These are phyloP conservation scores for Caenorhabditis macrosperma DNA, from an alignment of 2,888 invertebrate species.

Conservation along the genomic window DNA sequence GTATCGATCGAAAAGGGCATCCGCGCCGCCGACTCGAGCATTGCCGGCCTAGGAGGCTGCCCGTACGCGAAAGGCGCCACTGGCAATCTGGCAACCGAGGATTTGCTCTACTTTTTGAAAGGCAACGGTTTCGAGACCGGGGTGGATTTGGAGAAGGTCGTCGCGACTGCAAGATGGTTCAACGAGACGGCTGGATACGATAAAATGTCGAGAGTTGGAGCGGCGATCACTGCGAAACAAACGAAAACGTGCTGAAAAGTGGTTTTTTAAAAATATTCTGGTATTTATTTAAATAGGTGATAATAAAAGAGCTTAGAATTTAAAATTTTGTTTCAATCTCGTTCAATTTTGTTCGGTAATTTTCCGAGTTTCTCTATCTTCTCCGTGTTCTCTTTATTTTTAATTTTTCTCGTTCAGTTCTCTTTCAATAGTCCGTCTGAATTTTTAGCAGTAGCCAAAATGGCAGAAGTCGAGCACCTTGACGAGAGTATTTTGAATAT, in stretches of 20 bases:
- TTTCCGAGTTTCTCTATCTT: no score
- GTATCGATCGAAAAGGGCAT: constrained; percentile 86
- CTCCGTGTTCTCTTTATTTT: no score
- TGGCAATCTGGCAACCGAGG: constrained; percentile 98
- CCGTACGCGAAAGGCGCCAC: constrained; percentile 95
- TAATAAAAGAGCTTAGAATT: not conserved
- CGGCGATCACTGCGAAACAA: constrained; percentile 39
- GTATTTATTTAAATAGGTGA: constrained; percentile 2
- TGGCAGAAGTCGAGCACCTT: no score
- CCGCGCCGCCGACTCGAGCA: constrained; percentile 89
- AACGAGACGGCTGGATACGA: constrained; percentile 44
- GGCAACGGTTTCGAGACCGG: constrained; percentile 89
- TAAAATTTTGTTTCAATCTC: no score
- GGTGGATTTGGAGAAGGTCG: constrained; percentile 69
- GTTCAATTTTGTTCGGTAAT: no score
- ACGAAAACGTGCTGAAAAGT: not conserved
- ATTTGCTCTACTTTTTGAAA: constrained; percentile 93
- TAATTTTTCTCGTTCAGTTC: no score
- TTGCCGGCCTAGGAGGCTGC: constrained; percentile 97
- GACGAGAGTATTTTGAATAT: no score
- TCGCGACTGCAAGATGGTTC: constrained; percentile 57
- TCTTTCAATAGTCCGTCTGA: no score
- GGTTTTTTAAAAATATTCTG: not conserved
- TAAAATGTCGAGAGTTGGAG: constrained; percentile 53
- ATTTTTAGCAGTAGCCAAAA: no score